A percentile compares a stretch with the other conserved stretches of the same genome.
These are phyloP conservation scores for Diprion similis DNA, from an alignment of 1,140 invertebrate genomes.

Conservation along the genomic window DNA sequence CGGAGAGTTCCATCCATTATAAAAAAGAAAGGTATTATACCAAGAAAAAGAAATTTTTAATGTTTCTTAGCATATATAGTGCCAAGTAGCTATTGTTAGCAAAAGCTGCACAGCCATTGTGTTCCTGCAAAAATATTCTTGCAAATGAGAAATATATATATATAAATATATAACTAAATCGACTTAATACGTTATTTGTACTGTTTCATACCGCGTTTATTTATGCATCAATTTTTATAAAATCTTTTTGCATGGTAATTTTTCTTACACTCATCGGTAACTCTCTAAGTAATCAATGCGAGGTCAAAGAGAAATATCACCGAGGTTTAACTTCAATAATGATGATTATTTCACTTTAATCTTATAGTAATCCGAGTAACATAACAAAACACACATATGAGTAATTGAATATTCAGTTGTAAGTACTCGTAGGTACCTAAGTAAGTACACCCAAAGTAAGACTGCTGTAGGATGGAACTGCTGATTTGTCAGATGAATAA, in stretches of 20 bases:
- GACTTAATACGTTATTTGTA: not conserved
- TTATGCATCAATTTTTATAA: no score
- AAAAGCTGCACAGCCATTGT: not conserved
- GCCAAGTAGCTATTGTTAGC: not conserved
- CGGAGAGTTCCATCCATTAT: not conserved
- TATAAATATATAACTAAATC: not conserved
- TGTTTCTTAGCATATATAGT: not conserved
- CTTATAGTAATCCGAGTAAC: not conserved
- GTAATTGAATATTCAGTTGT: not conserved
- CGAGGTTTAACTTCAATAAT: not conserved
- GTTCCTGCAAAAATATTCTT: not conserved
- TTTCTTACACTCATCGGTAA: no score
- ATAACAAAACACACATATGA: not conserved
- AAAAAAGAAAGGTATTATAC: not conserved
- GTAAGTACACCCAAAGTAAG: not conserved
- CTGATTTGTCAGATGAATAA: constrained; percentile 11
- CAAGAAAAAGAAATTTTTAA: not conserved
- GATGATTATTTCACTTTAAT: not conserved
- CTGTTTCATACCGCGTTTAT: not conserved
- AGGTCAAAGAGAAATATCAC: not conserved
- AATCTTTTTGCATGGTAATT: no score
- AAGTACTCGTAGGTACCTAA: not conserved
- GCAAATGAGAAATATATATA: not conserved
- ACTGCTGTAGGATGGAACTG: not conserved
- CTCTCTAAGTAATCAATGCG: not conserved